Conservation (phyloP, 2,797 vertebrate species). For the Syndactyla subalaris region DNA sequence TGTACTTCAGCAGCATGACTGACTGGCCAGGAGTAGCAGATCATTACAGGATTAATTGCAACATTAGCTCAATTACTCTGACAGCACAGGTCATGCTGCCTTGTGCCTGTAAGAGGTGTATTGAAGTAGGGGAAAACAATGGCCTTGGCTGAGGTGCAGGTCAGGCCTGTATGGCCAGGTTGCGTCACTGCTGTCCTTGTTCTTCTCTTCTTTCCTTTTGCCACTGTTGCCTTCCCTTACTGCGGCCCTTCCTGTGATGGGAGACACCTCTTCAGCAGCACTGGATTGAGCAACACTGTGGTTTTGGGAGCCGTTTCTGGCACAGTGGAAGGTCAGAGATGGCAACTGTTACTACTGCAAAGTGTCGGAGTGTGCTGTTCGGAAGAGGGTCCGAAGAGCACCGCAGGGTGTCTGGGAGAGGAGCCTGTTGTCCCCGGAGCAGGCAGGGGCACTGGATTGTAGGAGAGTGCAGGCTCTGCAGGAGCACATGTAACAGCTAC, state of each 20-base stretch:
- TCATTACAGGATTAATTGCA: not conserved
- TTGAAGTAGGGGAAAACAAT: not conserved
- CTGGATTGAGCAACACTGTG: not conserved
- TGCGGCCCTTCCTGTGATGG: accelerated
- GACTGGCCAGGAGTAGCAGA: not conserved
- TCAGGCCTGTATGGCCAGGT: not conserved
- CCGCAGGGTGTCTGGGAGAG: not conserved
- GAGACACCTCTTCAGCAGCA: accelerated
- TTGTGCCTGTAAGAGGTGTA: not conserved
- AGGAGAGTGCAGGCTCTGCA: not conserved
- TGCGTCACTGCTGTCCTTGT: not conserved
- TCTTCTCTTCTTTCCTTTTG: not conserved
- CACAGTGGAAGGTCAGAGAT: not conserved
- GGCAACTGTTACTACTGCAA: not conserved
- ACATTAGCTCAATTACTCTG: not conserved
- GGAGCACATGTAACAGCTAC: not conserved
- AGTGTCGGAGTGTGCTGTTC: not conserved
- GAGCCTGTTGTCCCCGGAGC: not conserved
- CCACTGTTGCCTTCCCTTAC: not conserved
- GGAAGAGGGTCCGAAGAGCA: not conserved
- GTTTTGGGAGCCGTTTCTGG: not conserved
- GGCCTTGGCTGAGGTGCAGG: not conserved
- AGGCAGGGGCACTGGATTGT: not conserved
- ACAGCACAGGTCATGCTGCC: not conserved
- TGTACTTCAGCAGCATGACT: not conserved